Percentiles rank a stretch among this genome's conserved stretches.
Conservation (phyloP, 2,113 vertebrate species). For the Cavia aperea region DNA sequence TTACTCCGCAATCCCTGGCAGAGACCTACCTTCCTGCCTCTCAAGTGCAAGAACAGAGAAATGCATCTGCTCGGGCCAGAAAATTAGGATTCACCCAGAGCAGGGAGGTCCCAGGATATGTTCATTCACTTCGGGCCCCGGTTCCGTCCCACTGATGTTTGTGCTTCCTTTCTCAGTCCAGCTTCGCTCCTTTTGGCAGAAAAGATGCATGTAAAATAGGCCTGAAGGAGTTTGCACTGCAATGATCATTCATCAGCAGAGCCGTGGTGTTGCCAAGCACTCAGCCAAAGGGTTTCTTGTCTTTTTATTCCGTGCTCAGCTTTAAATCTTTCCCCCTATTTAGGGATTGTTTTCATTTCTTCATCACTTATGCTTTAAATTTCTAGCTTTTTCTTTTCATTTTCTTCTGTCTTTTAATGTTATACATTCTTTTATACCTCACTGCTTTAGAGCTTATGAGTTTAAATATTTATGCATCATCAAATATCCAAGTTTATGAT, state of each 20-base stretch:
- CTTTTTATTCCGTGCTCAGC: slow-evolving; percentile 26
- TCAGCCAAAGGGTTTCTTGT: slow-evolving; percentile 42
- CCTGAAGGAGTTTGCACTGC: slow-evolving; percentile 19
- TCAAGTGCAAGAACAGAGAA: neutral
- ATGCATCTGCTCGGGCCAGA: neutral
- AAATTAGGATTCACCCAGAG: slow-evolving; percentile 53
- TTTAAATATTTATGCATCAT: neutral
- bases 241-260: slow-evolving; percentile 50
- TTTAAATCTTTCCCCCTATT: slow-evolving; percentile 26
- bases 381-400: neutral
- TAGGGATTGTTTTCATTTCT: neutral
- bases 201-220: slow-evolving; percentile 53
- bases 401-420: neutral
- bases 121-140: neutral
- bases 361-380: slow-evolving; percentile 7
- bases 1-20: neutral
- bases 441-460: neutral
- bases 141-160: slow-evolving; percentile 51
- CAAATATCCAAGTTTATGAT: neutral
- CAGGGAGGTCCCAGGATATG: slow-evolving; percentile 16
- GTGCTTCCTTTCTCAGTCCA: slow-evolving; percentile 42
- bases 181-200: slow-evolving; percentile 48
- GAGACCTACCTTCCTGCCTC: neutral
- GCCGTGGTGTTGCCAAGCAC: slow-evolving; percentile 34
- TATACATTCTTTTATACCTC: neutral